Conservation (phyloP, 1,140 invertebrate species). For the Cyclina sinensis region DNA sequence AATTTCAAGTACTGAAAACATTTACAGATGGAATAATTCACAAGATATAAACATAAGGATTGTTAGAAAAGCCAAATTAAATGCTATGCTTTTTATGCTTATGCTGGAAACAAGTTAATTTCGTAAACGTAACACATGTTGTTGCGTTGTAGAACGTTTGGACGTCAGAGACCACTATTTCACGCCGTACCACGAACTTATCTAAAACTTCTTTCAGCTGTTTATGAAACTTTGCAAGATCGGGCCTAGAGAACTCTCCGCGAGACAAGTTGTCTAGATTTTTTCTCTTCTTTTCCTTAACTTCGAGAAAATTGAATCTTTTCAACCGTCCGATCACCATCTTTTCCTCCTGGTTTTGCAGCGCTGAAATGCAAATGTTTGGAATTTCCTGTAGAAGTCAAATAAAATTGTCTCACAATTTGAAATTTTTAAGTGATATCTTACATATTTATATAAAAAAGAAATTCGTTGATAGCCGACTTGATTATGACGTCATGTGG, state of each 20-base stretch:
- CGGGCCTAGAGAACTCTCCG: constrained; percentile 8
- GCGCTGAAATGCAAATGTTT: too few relatives aligned
- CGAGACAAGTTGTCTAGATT: constrained; percentile 32
- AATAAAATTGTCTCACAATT: too few relatives aligned
- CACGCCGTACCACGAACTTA: constrained; percentile 47
- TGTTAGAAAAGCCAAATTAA: too few relatives aligned
- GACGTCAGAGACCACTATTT: constrained; percentile 51
- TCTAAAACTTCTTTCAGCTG: constrained; percentile 27
- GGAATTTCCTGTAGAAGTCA: too few relatives aligned
- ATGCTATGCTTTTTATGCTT: background rate
- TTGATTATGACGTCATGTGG: too few relatives aligned
- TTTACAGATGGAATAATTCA: too few relatives aligned
- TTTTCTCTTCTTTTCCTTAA: background rate
- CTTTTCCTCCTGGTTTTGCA: background rate
- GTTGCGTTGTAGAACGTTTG: constrained; percentile 25
- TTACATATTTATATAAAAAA: too few relatives aligned
- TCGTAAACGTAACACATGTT: constrained; percentile 55
- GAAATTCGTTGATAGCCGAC: too few relatives aligned
- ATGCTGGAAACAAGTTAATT: constrained; percentile 42
- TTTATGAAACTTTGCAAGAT: constrained; percentile 8
- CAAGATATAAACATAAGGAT: too few relatives aligned
- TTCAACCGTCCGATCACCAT: constrained; percentile 43
- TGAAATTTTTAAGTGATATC: too few relatives aligned
- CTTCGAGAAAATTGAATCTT: constrained; percentile 26
- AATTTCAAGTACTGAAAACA: too few relatives aligned